Base-by-base conservation (phyloP, 2,113 vertebrate genomes). In the Mirza zaza region DNA sequence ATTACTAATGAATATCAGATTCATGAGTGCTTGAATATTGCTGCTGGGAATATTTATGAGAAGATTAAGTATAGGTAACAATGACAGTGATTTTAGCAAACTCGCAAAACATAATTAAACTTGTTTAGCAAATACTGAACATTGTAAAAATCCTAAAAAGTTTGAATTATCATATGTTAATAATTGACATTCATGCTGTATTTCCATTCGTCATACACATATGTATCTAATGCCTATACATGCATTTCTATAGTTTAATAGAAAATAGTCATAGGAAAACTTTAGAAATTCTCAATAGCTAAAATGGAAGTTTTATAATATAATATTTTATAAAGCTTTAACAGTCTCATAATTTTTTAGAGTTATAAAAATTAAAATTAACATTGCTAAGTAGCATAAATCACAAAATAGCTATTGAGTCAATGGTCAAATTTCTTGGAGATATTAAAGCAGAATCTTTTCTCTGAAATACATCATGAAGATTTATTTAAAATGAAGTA, bases 401-500 rank as follows among this genome's bases (percentile, higher is more conserved):
- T 97, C 21, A 95, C 39, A 91, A 89, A 95, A 77, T 48, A 85
- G 57, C n/a, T 68, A 61, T 61, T 90, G 6, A 85, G 39, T 86
- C 61, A 50, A 73, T 82, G 68, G 18, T 86, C n/a, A 61, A 15
- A 80, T 83, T 94, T 96, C 63, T 84, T 81, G 29, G 39, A 5
- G 32, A 63, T 52, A 91, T 67, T 85, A 82, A 50, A 52, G 1
- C 5, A 96, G 27, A 88, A 94, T 70, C 3, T 55, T 90, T 93
- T 91, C 36, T 83, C 23, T 95, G 76, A 90, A 77, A 75, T 90
- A 73, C 9, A 63, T 80, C 34, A 95, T 94, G 92, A 87, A 84
- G 20, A 89, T 80, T 90, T 95, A 96, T 92, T 96, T 97, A 52
- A 88, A 96, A 96, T 70, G 57, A 27, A 90, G 81, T 90, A 95